These are phyloP conservation scores for Brachynemurus nebulosus DNA, from an alignment of 2,888 invertebrate species.

Conservation along the genomic window DNA sequence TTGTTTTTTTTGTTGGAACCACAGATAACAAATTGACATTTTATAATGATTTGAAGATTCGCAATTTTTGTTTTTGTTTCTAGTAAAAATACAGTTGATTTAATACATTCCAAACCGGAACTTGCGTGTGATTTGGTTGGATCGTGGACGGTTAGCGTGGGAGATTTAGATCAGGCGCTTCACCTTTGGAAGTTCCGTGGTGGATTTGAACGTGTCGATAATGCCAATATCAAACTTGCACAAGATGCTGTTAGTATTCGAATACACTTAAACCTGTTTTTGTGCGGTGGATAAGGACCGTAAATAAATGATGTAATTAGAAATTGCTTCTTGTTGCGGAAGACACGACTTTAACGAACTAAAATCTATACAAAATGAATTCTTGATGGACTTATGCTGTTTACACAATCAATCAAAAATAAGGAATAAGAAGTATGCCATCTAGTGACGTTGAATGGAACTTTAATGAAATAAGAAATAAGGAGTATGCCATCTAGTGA, in stretches of 20 bases:
- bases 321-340: no score
- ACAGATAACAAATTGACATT: neutral
- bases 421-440: no score
- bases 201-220: constrained; percentile 79
- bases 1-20: neutral
- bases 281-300: no score
- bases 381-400: no score
- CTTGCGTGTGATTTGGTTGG: constrained; percentile 79
- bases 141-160: constrained; percentile 92
- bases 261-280: no score
- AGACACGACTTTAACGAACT: no score
- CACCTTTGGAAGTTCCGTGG: constrained; percentile 94
- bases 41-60: neutral
- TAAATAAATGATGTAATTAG: no score
- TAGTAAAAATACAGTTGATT: constrained; percentile 65
- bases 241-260: constrained; percentile 50
- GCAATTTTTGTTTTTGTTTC: constrained; percentile 7
- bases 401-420: no score
- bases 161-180: constrained; percentile 94
- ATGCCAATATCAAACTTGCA: constrained; percentile 52
- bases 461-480: no score
- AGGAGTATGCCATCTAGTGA: no score
- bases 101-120: constrained; percentile 59
- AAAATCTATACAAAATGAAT: no score
- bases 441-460: no score